phyloP scores from a whole-genome alignment of 2,797 vertebrate genomes.

The Gallirallus australis region DNA sequence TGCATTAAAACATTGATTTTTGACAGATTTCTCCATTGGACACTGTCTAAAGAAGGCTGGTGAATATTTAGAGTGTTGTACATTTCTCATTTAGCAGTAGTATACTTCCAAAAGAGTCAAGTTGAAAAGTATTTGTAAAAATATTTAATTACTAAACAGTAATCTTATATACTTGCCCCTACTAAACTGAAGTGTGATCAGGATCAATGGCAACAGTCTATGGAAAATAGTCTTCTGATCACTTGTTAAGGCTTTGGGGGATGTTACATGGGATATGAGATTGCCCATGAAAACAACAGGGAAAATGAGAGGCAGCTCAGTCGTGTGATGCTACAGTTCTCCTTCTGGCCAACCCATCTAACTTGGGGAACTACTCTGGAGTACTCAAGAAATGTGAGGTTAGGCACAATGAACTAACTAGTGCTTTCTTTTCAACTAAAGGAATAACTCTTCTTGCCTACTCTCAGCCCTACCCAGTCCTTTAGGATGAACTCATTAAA shows the following conservation, averaged over 20 bases:
- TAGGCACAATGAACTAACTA: neutral
- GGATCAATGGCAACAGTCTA: neutral
- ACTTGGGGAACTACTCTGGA: neutral
- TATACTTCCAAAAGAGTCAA: neutral
- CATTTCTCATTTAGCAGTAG: neutral
- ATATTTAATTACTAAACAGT: neutral
- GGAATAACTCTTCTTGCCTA: neutral
- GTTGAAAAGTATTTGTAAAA: neutral
- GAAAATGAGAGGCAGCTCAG: neutral
- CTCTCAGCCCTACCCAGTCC: neutral
- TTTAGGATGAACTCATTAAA: neutral
- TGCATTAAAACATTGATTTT: slow-evolving; percentile 48
- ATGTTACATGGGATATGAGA: neutral
- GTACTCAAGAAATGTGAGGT: neutral
- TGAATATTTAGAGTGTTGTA: neutral
- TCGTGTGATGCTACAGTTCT: neutral
- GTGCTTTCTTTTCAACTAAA: neutral
- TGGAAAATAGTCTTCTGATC: neutral
- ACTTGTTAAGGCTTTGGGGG: neutral
- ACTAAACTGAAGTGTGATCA: neutral
- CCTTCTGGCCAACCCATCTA: neutral
- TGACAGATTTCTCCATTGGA: slow-evolving; percentile 21
- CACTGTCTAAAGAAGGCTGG: neutral
- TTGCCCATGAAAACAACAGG: neutral
- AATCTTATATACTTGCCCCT: neutral